Evolutionary conservation across 2,888 invertebrate species (phyloP).

Genomic region (Cephus pygmeus): DNA sequence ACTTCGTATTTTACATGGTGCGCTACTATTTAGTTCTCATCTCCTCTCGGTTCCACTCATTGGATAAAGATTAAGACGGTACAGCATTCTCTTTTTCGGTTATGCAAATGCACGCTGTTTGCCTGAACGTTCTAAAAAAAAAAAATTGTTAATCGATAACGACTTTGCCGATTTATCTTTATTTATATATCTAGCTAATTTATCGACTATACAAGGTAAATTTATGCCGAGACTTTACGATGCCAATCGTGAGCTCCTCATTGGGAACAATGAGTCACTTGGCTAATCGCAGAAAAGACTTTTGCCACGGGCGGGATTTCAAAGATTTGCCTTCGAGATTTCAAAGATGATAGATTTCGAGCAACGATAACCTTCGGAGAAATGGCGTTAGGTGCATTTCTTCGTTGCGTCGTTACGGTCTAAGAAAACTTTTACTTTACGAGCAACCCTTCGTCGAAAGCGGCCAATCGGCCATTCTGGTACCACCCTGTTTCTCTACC

Average conservation of each 20-base stretch:
- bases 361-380: conserved; percentile 21
- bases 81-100: too few relatives aligned
- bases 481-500: too few relatives aligned
- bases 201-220: conserved; percentile 15
- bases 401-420: conserved; percentile 19
- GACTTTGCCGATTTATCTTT: too few relatives aligned
- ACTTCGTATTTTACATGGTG: too few relatives aligned
- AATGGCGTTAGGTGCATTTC: conserved; percentile 21
- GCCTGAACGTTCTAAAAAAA: too few relatives aligned
- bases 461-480: too few relatives aligned
- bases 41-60: not conserved
- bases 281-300: conserved; percentile 18
- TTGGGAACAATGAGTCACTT: conserved; percentile 26
- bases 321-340: conserved; percentile 17
- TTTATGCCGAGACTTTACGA: conserved; percentile 24
- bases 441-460: conserved; percentile 49
- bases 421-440: conserved; percentile 38
- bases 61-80: too few relatives aligned
- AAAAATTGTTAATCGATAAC: too few relatives aligned
- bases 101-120: too few relatives aligned
- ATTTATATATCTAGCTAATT: conserved; percentile 18
- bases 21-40: not conserved
- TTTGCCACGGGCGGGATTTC: conserved; percentile 14
- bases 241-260: conserved; percentile 35
- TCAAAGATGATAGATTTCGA: conserved; percentile 13